Evolutionary conservation across 1,140 invertebrate genomes (phyloP), one percentile per base, ranked within the genome.

Genomic region (Luehdorfia chinensis): DNA sequence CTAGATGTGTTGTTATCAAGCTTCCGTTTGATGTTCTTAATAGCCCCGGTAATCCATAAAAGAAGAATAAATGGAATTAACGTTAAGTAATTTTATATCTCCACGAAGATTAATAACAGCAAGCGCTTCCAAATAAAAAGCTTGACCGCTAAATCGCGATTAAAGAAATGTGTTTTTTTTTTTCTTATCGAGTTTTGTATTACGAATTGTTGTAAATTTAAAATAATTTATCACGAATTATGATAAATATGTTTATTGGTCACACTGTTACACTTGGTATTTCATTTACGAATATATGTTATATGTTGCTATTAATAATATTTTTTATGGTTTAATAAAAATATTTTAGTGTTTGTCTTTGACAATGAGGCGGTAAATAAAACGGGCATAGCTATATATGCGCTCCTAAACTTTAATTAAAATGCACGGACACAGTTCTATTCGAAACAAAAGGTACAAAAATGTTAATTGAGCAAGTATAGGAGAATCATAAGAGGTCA

Each of bases 381-480:
- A 11, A 18, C 9, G 34, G 16, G 34, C 34, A 11, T 21, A 37
- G 34, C 21, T 9, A 9, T 37, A 37, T 15, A 37, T 23, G 34
- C 34, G 34, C 16, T 16, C 36, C 46, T 81, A 71, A 85, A 58
- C 58, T 63, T 50, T 68, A 79, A 81, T 83, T 81, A 81, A 83
- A 85, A 85, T 81, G 78, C 81, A 67, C 56, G 66, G 63, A 71
- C 76, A 83, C 63, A 79, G 49, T 68, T 66, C 71, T 73, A 77
- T 75, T 58, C 66, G 55, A 78, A 61, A 85, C 72, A 83, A 85
- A 81, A 78, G 71, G 45, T 68, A 75, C 67, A 83, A 81, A 83
- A 83, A 81, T 76, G 64, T 71, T 63, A 79, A 73, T 59, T 65
- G n/a, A 63, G 65, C 59, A 53, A 61, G 55, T 65, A 69, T 75